Evolutionary conservation across 2,888 invertebrate species (phyloP).

Genomic region (Drosophila paramelanica): DNA sequence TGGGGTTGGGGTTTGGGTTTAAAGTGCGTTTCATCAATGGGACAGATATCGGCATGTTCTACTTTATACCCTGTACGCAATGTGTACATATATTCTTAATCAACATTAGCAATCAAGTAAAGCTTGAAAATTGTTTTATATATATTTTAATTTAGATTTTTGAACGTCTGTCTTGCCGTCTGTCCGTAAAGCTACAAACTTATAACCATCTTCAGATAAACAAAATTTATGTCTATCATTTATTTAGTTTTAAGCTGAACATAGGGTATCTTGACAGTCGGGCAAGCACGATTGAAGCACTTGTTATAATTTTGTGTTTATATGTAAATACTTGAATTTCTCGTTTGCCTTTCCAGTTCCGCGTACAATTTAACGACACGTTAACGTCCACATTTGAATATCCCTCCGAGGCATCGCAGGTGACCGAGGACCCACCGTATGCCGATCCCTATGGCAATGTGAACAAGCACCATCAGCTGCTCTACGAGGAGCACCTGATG

Average conservation of each 20-base stretch:
- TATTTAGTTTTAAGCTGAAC: too few species aligned
- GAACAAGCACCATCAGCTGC: constrained; percentile 68
- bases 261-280: neutral
- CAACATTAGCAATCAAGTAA: too few species aligned
- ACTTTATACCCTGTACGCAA: neutral
- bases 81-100: constrained; percentile 10
- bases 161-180: too few species aligned
- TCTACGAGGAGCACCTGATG: constrained; percentile 71
- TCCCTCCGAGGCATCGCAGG: constrained; percentile 94
- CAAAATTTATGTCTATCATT: too few species aligned
- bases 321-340: too few species aligned
- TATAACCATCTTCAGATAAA: too few species aligned
- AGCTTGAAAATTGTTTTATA: too few species aligned
- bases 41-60: constrained; percentile 43
- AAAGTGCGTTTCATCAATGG: constrained; percentile 66
- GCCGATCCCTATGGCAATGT: constrained; percentile 76
- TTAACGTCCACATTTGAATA: constrained; percentile 96
- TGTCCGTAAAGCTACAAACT: too few species aligned
- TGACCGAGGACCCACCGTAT: constrained; percentile 88
- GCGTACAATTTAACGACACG: constrained; percentile 95
- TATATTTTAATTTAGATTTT: too few species aligned
- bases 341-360: constrained; percentile 88
- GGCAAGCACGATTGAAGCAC: too few species aligned
- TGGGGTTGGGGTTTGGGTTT: neutral
- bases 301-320: too few species aligned